Evolutionary conservation across 2,113 vertebrate species (phyloP).

Genomic region (Lepus europaeus): DNA sequence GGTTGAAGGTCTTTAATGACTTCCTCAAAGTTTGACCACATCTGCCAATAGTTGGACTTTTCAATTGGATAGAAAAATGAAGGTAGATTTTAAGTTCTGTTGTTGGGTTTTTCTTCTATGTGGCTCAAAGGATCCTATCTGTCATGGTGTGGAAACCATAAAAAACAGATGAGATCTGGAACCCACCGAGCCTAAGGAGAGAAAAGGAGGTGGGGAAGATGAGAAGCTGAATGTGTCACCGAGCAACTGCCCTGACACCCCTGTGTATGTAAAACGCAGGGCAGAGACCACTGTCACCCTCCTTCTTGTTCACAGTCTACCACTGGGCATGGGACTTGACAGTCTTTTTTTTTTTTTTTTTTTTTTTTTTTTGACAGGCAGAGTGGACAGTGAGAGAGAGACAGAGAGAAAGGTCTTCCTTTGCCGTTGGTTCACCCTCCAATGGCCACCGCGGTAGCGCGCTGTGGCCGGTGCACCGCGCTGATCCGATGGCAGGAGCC

Average conservation of each 20-base stretch:
- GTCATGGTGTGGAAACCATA: background rate
- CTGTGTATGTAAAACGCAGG: background rate
- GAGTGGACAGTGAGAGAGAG: too few relatives aligned
- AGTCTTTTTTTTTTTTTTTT: too few relatives aligned
- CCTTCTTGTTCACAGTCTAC: background rate
- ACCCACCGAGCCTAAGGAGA: background rate
- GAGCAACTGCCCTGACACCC: background rate
- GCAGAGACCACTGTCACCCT: accelerated
- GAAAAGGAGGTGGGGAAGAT: background rate
- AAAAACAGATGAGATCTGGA: background rate
- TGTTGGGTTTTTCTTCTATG: background rate
- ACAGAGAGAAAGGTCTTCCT: too few relatives aligned
- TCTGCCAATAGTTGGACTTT: background rate
- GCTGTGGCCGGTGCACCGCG: too few relatives aligned
- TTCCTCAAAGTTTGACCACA: background rate
- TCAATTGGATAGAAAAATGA: background rate
- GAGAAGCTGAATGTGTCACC: background rate
- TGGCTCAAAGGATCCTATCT: background rate
- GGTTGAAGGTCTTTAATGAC: too few relatives aligned
- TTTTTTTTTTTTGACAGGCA: too few relatives aligned
- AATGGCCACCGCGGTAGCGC: too few relatives aligned
- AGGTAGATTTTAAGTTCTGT: background rate
- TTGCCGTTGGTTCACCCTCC: too few relatives aligned
- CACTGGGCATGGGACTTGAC: background rate
- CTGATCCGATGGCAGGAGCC: too few relatives aligned